Evolutionary conservation across 2,113 vertebrate genomes (phyloP), one percentile per base, ranked within the genome.

Genomic region (Asarcornis scutulata): DNA sequence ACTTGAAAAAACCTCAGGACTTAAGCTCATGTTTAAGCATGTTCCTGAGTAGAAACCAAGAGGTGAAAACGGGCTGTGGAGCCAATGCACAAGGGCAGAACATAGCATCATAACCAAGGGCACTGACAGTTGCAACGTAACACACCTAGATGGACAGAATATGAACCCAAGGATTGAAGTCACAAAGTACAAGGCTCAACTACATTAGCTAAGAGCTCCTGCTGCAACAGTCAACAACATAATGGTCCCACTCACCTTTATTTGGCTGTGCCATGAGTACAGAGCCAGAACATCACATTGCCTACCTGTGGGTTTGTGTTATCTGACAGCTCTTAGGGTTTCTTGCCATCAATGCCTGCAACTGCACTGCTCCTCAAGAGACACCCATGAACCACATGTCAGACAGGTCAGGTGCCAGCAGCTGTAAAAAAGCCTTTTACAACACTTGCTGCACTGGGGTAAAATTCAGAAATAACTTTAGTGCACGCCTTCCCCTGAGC

Each of bases 301-400:
- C 34, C 63, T n/a, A 13, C 4, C 29, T 3, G 6, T 1, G 17
- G 58, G 55, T 34, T 75, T 84, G 11, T 17, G 76, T 38, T 26
- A 66, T 1, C 60, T 26, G 38, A 0, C 0, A 77, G 64, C 42
- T 38, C 69, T 34, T n/a, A 2, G 1, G 31, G 46, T 46, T 81
- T 56, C 79, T 46, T 81, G 52, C 79, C 56, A 78, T 23, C 83
- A 56, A 5, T 23, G 7, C 20, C 76, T 52, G 32, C 22, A 44
- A 7, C 69, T 17, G 2, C 1, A 23, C 21, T 8, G 2, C 53
- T 74, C 27, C 59, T 50, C 31, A 16, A 15, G 23, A 56, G 56
- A 32, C 14, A 5, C 36, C 34, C 59, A 27, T 6, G 27, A 59
- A n/a, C 22, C 32, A 34, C 2, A 5, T 2, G 16, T 2, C 53